Conservation (phyloP, 2,888 invertebrate species). For the Thecocarcelia acutangulata region DNA sequence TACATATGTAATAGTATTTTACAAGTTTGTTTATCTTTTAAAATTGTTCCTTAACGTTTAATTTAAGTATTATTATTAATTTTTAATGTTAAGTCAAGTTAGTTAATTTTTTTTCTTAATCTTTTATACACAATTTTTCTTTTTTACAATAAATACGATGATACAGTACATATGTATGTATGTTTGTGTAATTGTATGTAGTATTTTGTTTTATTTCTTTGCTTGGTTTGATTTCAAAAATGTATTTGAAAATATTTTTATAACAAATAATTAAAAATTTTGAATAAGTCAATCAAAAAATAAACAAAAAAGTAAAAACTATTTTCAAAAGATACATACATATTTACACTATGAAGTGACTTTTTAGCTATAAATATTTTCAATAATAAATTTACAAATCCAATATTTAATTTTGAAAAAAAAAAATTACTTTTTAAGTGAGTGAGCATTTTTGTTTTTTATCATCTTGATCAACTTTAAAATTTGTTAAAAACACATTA, state of each 20-base stretch:
- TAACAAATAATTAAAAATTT: slow-evolving; percentile 14
- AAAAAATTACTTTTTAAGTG: slow-evolving; percentile 77
- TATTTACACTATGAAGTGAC: slow-evolving; percentile 40
- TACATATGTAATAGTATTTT: slow-evolving; percentile 61
- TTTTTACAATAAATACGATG: slow-evolving; percentile 43
- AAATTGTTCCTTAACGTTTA: slow-evolving; percentile 41
- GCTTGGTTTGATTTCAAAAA: slow-evolving; percentile 22
- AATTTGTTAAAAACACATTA: slow-evolving; percentile 8
- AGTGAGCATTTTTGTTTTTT: slow-evolving; percentile 76
- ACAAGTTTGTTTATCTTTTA: slow-evolving; percentile 57
- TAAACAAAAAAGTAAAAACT: slow-evolving; percentile 13
- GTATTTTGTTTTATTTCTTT: slow-evolving; percentile 11
- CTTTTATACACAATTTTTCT: slow-evolving; percentile 35
- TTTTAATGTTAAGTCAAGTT: slow-evolving; percentile 36
- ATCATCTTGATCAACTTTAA: slow-evolving; percentile 10
- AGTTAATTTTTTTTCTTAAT: slow-evolving; percentile 14
- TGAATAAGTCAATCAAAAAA: slow-evolving; percentile 30
- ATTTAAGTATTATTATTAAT: slow-evolving; percentile 18
- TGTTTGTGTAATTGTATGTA: slow-evolving; percentile 9
- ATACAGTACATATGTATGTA: slow-evolving; percentile 51
- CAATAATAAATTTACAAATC: slow-evolving; percentile 65
- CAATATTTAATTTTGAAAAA: slow-evolving; percentile 37
- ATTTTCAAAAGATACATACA: slow-evolving; percentile 10
- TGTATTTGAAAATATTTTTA: background rate
- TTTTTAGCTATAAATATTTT: slow-evolving; percentile 28